These are phyloP conservation scores for Chironomus riparius DNA, from an alignment of 2,888 invertebrate genomes.

Conservation along the genomic window DNA sequence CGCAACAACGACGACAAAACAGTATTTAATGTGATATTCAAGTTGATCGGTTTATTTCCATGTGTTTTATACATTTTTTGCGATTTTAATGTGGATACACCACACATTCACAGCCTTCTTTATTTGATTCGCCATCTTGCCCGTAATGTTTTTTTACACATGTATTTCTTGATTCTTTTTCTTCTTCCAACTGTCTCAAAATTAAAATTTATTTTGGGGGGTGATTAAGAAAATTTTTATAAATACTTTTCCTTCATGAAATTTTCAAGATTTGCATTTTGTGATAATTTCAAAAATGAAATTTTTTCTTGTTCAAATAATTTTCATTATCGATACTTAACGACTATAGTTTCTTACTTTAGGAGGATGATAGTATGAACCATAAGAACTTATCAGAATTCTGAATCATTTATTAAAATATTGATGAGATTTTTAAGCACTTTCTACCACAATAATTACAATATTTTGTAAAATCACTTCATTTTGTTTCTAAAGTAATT, in stretches of 20 bases:
- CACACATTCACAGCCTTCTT: slow-evolving; percentile 20
- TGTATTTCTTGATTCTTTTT: background rate
- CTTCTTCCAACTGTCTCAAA: background rate
- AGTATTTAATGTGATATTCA: background rate
- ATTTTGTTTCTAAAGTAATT: too few relatives aligned
- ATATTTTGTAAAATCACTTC: too few relatives aligned
- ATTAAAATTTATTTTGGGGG: background rate
- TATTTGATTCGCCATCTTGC: slow-evolving; percentile 26
- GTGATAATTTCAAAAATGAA: too few relatives aligned
- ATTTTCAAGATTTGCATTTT: too few relatives aligned
- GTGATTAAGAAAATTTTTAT: background rate
- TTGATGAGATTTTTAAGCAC: too few relatives aligned
- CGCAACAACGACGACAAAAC: background rate
- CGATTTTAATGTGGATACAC: slow-evolving; percentile 3
- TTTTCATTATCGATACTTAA: too few relatives aligned
- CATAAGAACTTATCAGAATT: background rate
- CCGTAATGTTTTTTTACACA: background rate
- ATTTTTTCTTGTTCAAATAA: too few relatives aligned
- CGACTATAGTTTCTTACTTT: too few relatives aligned
- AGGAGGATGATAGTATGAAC: background rate
- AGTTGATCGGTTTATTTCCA: slow-evolving; percentile 4
- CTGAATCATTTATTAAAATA: too few relatives aligned
- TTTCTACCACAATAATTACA: too few relatives aligned
- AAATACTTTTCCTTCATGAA: background rate
- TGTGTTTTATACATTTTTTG: slow-evolving; percentile 8